These are phyloP conservation scores for Chymomyza caudatula DNA, from an alignment of 2,888 invertebrate genomes.

Conservation along the genomic window DNA sequence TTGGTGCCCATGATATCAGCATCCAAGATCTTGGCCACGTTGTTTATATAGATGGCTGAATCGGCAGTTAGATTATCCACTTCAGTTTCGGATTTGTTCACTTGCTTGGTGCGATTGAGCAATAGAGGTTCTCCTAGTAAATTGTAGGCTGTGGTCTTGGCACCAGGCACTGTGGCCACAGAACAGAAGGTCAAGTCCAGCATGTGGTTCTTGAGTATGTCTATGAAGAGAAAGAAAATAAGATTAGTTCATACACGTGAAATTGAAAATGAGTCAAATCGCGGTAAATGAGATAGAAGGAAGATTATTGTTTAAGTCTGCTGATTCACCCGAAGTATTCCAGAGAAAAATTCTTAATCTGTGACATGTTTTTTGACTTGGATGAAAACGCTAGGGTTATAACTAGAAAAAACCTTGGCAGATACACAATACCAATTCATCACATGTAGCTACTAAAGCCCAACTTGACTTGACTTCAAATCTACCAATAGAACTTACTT, in stretches of 20 bases:
- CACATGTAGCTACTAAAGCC: too few relatives aligned
- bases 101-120: slow-evolving; percentile 77
- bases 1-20: slow-evolving; percentile 84
- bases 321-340: too few relatives aligned
- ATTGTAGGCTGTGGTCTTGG: slow-evolving; percentile 76
- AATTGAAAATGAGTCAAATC: too few relatives aligned
- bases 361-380: too few relatives aligned
- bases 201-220: slow-evolving; percentile 83
- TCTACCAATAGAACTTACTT: slow-evolving; percentile 78
- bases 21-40: slow-evolving; percentile 80
- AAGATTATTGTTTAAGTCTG: too few relatives aligned
- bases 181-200: slow-evolving; percentile 84
- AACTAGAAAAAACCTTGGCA: too few relatives aligned
- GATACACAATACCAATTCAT: too few relatives aligned
- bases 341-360: too few relatives aligned
- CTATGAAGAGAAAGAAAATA: slow-evolving; percentile 75
- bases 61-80: slow-evolving; percentile 79
- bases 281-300: too few relatives aligned
- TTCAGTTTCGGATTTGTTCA: slow-evolving; percentile 64
- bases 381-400: too few relatives aligned
- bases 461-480: not conserved
- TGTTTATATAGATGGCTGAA: slow-evolving; percentile 79
- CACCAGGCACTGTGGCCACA: slow-evolving; percentile 80
- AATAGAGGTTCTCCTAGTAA: slow-evolving; percentile 75
- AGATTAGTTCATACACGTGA: too few relatives aligned